Base-by-base conservation (phyloP, 1,140 invertebrate genomes). In the Leguminivora glycinivorella region DNA sequence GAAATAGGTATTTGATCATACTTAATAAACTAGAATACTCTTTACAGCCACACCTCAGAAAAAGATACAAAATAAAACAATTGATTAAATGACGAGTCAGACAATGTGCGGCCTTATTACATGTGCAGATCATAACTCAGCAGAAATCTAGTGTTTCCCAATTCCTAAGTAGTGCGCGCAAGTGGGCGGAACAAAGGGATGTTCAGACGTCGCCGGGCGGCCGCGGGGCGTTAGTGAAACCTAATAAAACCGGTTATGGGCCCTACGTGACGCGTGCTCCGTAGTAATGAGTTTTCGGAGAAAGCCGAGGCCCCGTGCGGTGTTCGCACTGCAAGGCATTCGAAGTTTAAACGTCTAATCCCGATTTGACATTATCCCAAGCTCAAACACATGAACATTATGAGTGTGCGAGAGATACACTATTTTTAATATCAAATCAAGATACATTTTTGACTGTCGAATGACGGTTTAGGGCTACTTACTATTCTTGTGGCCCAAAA, bases 201-300 rank as follows among this genome's bases (percentile, higher is more conserved):
- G 71, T 70, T 69, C 66, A 69, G 73, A 74, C 73, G 75, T 68
- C 24, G 69, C 47, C 68, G 60, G 69, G 63, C 73, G 68, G 31
- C 63, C 70, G 71, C 75, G 79, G 77, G 71, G 74, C 75, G 74
- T 70, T 75, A 77, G 76, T 79, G 79, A 83, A 88, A 88, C 84
- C 85, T 87, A 90, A 90, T 89, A 87, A 85, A 86, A 86, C 83
- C 81, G 80, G 87, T 83, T 85, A 84, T 83, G 78, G 77, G 75
- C 77, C 80, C 74, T 79, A 84, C 84, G 84, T 85, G 82, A 88
- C 86, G 85, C 85, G 86, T 88, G 84, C 80, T 60, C 71, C 76
- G 60, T 19, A 63, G 81, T 87, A 89, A 88, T 89, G 85, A 88
- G 86, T 85, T 89, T 89, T 87, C 81, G 83, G 82, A 83, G 85